A percentile compares a stretch with the other conserved stretches of the same genome.
Conservation (phyloP, 2,113 vertebrate genomes). For the Hippocampus abdominalis region DNA sequence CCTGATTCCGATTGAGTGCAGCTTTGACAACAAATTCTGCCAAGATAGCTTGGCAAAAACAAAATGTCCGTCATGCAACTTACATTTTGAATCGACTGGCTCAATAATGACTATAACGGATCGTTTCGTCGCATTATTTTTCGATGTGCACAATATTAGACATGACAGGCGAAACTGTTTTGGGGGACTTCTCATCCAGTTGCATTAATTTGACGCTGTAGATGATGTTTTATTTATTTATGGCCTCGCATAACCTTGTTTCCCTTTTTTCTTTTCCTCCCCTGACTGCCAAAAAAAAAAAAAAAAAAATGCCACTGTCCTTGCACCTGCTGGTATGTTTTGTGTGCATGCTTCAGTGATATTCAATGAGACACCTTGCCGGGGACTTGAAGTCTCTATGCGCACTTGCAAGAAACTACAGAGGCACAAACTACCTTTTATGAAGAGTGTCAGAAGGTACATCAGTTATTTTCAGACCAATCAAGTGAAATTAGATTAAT, state of each 20-base stretch:
- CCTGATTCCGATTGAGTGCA: constrained; percentile 17
- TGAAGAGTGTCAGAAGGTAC: background rate
- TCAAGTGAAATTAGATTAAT: background rate
- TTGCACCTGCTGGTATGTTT: constrained; percentile 66
- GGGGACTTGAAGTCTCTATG: constrained; percentile 61
- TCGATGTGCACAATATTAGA: constrained; percentile 5
- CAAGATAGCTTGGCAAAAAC: background rate
- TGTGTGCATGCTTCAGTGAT: constrained; percentile 62
- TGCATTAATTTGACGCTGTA: constrained; percentile 62
- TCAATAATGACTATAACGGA: background rate
- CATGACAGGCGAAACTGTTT: constrained; percentile 47
- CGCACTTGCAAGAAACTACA: background rate
- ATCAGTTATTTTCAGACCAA: background rate
- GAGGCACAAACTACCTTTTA: background rate
- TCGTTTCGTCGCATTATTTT: constrained; percentile 8
- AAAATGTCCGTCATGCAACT: constrained; percentile 2
- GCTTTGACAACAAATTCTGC: constrained; percentile 29
- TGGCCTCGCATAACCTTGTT: constrained; percentile 26
- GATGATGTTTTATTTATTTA: constrained; percentile 69
- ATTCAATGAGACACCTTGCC: constrained; percentile 72
- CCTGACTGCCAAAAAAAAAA: background rate
- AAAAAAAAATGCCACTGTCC: constrained; percentile 57
- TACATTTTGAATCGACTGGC: background rate
- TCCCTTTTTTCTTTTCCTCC: background rate
- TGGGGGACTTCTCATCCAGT: constrained; percentile 51